Conservation (phyloP, 2,113 vertebrate species). For the Labeo rohita region DNA sequence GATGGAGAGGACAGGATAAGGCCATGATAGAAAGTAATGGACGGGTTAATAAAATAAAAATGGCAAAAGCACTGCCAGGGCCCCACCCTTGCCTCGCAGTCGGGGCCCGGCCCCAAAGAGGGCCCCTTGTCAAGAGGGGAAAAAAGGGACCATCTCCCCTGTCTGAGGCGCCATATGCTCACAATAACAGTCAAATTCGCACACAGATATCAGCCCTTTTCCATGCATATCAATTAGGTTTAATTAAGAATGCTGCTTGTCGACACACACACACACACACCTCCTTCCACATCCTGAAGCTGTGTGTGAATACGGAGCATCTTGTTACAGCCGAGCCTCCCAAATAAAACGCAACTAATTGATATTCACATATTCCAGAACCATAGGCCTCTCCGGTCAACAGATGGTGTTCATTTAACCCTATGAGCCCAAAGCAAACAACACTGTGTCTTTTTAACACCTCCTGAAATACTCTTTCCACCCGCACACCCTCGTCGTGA, state of each 20-base stretch:
- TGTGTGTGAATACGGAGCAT: slow-evolving; percentile 55
- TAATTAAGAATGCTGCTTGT: slow-evolving; percentile 58
- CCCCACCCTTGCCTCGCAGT: slow-evolving; percentile 26
- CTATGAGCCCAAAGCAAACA: slow-evolving; percentile 44
- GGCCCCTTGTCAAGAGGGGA: slow-evolving; percentile 38
- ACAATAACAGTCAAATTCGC: slow-evolving; percentile 59
- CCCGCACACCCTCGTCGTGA: slow-evolving; percentile 1
- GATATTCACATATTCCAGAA: slow-evolving; percentile 60
- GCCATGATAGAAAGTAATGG: background rate
- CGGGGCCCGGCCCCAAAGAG: slow-evolving; percentile 27
- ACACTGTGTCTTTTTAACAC: slow-evolving; percentile 55
- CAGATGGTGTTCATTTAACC: slow-evolving; percentile 59
- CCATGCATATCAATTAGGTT: slow-evolving; percentile 64
- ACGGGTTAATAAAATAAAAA: slow-evolving; percentile 31
- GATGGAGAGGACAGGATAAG: background rate
- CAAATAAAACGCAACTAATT: slow-evolving; percentile 50
- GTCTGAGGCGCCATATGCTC: slow-evolving; percentile 61
- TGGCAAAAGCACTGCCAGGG: slow-evolving; percentile 20
- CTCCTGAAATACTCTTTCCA: slow-evolving; percentile 38
- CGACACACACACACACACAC: slow-evolving; percentile 45
- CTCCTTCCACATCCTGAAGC: slow-evolving; percentile 47
- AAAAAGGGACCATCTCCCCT: slow-evolving; percentile 47
- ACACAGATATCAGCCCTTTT: slow-evolving; percentile 59
- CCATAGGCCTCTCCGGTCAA: slow-evolving; percentile 56
- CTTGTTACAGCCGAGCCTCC: slow-evolving; percentile 47